Conservation (phyloP, 30 jellyfish, hydroid and myxozoan genomes). For the Aurelia sp. region DNA sequence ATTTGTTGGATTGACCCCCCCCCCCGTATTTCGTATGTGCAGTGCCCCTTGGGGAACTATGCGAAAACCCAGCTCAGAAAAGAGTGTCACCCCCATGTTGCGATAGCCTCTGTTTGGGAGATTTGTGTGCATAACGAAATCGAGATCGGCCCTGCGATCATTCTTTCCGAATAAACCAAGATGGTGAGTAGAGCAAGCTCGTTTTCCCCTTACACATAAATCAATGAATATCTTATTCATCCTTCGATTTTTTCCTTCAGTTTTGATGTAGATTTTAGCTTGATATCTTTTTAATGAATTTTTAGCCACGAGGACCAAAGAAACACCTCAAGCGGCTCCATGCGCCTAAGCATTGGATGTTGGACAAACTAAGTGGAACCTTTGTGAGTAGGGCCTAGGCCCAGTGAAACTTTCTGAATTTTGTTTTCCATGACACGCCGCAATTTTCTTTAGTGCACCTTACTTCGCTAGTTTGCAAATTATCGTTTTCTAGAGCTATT, state of each 20-base stretch:
- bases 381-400: constrained; percentile 71
- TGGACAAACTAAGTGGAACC: constrained; percentile 97
- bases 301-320: constrained; percentile 99
- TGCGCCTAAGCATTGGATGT: constrained; percentile 99
- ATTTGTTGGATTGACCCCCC: no score
- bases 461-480: no score
- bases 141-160: constrained; percentile 47
- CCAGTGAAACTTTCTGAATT: no score
- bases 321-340: constrained; percentile 99
- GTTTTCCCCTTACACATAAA: neutral
- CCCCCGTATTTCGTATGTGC: no score
- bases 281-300: neutral
- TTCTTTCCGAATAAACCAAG: constrained; percentile 49
- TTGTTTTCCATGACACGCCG: no score
- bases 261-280: neutral
- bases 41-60: no score
- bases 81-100: no score
- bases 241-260: neutral
- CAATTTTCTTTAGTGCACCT: no score
- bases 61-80: no score
- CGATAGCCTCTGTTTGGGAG: no score
- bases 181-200: constrained; percentile 42
- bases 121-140: neutral
- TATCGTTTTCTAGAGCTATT: no score
- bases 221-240: constrained; percentile 16